These are phyloP conservation scores for Caenorhabditis afra DNA, from an alignment of 2,888 invertebrate species.

Conservation along the genomic window DNA sequence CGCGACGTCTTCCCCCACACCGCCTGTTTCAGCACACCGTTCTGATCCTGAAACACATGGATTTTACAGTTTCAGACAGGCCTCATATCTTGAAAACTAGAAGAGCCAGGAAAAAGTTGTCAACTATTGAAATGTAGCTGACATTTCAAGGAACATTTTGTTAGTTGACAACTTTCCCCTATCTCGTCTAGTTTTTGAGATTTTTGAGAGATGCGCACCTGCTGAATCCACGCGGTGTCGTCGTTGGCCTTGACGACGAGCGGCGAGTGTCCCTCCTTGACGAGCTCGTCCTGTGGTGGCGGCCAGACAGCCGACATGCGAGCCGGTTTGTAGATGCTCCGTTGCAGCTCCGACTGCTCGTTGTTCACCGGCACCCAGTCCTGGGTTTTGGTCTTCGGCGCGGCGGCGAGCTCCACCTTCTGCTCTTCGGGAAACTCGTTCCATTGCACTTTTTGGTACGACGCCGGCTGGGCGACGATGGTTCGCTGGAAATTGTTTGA, in stretches of 20 bases:
- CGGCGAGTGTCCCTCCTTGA: constrained; percentile 65
- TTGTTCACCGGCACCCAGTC: constrained; percentile 76
- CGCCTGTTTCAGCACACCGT: constrained; percentile 55
- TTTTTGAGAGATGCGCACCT: no score
- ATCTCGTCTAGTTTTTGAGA: no score
- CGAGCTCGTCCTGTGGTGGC: constrained; percentile 74
- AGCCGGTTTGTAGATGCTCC: constrained; percentile 74
- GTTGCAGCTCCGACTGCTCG: constrained; percentile 65
- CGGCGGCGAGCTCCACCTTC: constrained; percentile 64
- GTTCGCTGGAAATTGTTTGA: constrained; percentile 67
- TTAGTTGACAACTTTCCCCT: no score
- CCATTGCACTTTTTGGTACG: constrained; percentile 74
- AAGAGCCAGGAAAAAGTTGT: no score
- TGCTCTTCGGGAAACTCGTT: constrained; percentile 78
- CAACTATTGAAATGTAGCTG: no score
- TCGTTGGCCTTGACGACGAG: constrained; percentile 67
- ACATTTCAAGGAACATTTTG: no score
- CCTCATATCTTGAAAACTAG: no score
- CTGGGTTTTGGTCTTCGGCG: constrained; percentile 76
- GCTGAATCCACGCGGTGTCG: constrained; percentile 77
- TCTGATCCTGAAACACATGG: constrained; percentile 42
- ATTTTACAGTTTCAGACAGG: not conserved
- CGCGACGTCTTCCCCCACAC: constrained; percentile 61
- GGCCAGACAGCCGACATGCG: constrained; percentile 76
- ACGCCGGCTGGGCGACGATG: constrained; percentile 75